Percentiles rank a stretch among this genome's conserved stretches.
These are phyloP conservation scores for Acrocephalus kingi DNA, from an alignment of 2,113 vertebrate genomes.

Conservation along the genomic window DNA sequence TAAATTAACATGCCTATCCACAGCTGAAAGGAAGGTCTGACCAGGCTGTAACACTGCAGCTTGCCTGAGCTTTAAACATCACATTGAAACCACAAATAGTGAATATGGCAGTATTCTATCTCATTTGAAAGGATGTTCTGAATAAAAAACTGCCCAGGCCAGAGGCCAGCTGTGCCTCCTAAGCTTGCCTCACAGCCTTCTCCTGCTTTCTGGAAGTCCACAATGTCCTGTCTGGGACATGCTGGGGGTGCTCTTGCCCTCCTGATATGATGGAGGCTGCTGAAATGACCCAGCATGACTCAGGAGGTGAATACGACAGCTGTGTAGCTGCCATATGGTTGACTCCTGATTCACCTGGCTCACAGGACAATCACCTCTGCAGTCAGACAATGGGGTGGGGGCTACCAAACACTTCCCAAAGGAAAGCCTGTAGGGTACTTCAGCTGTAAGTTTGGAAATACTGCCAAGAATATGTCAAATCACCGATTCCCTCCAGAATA, in stretches of 20 bases:
- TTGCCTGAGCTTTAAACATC: neutral
- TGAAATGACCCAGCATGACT: neutral
- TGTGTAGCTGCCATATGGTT: rapidly evolving
- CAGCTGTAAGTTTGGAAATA: neutral
- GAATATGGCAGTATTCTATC: neutral
- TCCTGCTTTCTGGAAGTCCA: neutral
- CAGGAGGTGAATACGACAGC: neutral
- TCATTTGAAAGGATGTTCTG: neutral
- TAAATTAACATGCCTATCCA: neutral
- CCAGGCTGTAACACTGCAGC: neutral
- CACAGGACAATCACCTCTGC: neutral
- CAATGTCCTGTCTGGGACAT: rapidly evolving
- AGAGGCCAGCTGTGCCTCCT: neutral
- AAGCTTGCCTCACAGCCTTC: neutral
- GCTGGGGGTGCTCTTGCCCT: neutral
- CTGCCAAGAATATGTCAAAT: neutral
- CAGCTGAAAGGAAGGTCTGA: neutral
- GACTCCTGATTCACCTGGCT: neutral
- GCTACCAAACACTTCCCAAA: neutral
- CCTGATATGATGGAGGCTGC: neutral
- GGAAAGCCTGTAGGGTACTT: neutral
- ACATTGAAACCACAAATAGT: neutral
- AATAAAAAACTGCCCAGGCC: neutral
- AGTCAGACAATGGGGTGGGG: neutral
- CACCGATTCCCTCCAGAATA: constrained; percentile 8